Evolutionary conservation across 2,888 invertebrate genomes (phyloP).

Genomic region (Opisthograptis luteolata): DNA sequence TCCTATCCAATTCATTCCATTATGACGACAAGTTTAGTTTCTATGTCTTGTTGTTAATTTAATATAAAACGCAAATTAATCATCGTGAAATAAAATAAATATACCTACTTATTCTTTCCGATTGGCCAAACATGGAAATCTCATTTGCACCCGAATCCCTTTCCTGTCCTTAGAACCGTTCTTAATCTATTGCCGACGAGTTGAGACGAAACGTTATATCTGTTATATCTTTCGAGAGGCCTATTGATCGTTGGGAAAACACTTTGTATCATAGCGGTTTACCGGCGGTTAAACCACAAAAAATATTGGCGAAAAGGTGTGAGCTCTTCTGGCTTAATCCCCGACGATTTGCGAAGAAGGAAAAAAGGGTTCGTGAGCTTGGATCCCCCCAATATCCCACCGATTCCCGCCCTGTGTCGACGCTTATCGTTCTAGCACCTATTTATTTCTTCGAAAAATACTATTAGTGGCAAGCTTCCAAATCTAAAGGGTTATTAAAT

Average conservation of each 20-base stretch:
- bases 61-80: constrained; percentile 21
- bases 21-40: too few relatives aligned
- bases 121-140: constrained; percentile 49
- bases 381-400: constrained; percentile 55
- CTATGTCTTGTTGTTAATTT: too few relatives aligned
- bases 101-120: constrained; percentile 43
- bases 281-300: constrained; percentile 70
- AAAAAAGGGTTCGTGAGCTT: constrained; percentile 78
- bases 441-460: constrained; percentile 69
- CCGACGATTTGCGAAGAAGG: constrained; percentile 79
- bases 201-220: constrained; percentile 57
- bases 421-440: constrained; percentile 67
- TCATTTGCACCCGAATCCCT: constrained; percentile 53
- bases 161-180: constrained; percentile 47
- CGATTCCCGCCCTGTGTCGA: constrained; percentile 53
- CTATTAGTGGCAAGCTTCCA: constrained; percentile 57
- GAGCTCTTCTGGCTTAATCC: constrained; percentile 77
- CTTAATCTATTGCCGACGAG: constrained; percentile 51
- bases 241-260: constrained; percentile 63
- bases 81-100: constrained; percentile 17
- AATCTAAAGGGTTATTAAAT: constrained; percentile 47
- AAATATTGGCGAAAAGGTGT: constrained; percentile 78
- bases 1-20: too few relatives aligned
- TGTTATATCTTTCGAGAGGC: constrained; percentile 58
- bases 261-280: constrained; percentile 72